Conservation (phyloP, 2,797 vertebrate genomes). For the Hozukius guyotensis region DNA sequence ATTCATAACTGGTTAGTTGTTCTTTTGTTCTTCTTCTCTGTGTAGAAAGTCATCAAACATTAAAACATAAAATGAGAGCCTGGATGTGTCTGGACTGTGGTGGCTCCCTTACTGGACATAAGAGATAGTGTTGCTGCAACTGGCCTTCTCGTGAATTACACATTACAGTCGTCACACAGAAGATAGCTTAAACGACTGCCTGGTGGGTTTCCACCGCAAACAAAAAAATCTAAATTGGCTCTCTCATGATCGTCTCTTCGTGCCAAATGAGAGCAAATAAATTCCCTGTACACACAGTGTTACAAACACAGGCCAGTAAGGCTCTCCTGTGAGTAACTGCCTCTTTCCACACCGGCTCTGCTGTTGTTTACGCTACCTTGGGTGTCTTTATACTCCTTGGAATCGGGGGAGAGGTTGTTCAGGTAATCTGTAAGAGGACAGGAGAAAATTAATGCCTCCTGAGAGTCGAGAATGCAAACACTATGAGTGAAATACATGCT, state of each 20-base stretch:
- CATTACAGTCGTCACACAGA: constrained; percentile 46
- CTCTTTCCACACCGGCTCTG: not conserved
- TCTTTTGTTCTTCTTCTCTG: not conserved
- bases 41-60: constrained; percentile 3
- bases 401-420: constrained; percentile 95
- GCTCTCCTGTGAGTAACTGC: constrained; percentile 35
- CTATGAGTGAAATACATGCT: not conserved
- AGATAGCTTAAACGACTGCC: constrained; percentile 48
- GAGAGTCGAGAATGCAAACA: not conserved
- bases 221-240: constrained; percentile 60
- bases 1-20: not conserved
- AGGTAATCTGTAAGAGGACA: constrained; percentile 89
- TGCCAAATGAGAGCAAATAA: constrained; percentile 57
- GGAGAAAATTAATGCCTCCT: constrained; percentile 6
- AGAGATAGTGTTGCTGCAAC: constrained; percentile 49
- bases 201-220: constrained; percentile 34
- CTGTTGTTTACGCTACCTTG: constrained; percentile 85
- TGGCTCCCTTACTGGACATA: constrained; percentile 54
- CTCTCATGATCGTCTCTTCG: constrained; percentile 49
- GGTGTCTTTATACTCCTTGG: constrained; percentile 91
- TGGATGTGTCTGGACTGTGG: constrained; percentile 9
- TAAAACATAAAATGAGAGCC: constrained; percentile 21
- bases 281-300: constrained; percentile 41
- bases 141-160: constrained; percentile 66
- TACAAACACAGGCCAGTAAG: constrained; percentile 18